Base-by-base conservation (phyloP, 2,797 vertebrate genomes). In the Otus scops region DNA sequence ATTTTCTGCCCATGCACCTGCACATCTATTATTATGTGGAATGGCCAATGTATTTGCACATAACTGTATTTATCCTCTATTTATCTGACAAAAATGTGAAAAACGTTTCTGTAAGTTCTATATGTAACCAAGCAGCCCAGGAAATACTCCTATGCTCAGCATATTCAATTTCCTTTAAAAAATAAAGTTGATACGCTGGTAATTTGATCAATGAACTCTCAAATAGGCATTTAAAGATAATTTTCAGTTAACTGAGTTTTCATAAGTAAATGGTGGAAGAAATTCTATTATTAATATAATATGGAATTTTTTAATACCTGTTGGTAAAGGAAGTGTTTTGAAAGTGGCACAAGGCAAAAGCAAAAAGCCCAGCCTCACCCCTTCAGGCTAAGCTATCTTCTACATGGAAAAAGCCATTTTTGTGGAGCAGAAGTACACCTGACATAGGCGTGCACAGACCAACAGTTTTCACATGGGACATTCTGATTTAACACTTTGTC, bases 161-260 rank as follows among this genome's bases (percentile, higher is more conserved):
- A 71, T 61, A 80, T 64, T 61, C 34, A 53, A 79, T 82, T 80
- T 77, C 26, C 51, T 82, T 89, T 65, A 23, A 39, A 84, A 59
- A 77, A 48, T 47, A 36, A 63, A 71, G 21, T 10, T 83, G 59
- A 23, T 83, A 50, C 21, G 24, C 10, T 11, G 60, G 27, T 32
- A 91, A 83, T 83, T 85, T 57, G 41, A 76, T 39, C 47, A 79
- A n/a, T 34, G 53, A 93, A 64, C 32, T 94, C 75, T 38, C 47
- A 57, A 70, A 57, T 1, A 80, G 14, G 3, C 41, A 75, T 64
- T 86, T 75, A 88, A 85, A 69, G 43, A 1, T 11, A 75, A 61
- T 39, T 50, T 91, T 64, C 34, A 53, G 38, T 65, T 88, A 80
- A 76, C 19, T 39, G n/a, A 80, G 60, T 51, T 88, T 94, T 57